Evolutionary conservation across 2,797 vertebrate species (phyloP), one percentile per base, ranked within the genome.

Genomic region (Chromis chromis): DNA sequence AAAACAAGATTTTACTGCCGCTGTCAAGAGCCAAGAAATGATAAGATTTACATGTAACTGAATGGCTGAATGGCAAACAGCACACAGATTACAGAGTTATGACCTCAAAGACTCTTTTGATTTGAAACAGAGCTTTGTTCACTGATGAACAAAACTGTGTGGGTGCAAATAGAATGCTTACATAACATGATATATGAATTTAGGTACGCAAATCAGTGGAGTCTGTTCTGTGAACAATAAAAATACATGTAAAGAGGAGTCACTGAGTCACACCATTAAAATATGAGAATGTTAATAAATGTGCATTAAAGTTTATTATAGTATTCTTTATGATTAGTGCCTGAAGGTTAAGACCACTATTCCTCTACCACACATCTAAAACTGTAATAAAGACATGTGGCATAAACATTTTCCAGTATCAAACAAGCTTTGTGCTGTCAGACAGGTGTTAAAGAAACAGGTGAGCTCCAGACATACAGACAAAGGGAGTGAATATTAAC

Each of bases 1-100:
- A 83, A 75, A 72, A 72, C 50, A 19, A 64, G 17, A 66, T 54
- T 78, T 68, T 28, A 71, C 4, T 70, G 54, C 40, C 12, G 24
- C 50, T 40, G 56, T 61, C 22, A 16, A 24, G 62, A 75, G 52
- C 78, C 70, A 76, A 63, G 19, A 71, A 44, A 36, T 13, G 8
- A 68, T 48, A 16, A 25, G 52, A 58, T 72, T 62, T 22, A 21
- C 56, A 62, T 24, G 33, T 25, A 55, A 49, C 1, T n/a, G 6
- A 56, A 65, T n/a, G 63, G 61, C 40, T 0, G 2, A 57, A 12
- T 4, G 46, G 21, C 36, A 60, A 50, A 42, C 24, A 33, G 21
- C 36, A 60, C 46, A 42, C 24, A 33, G 49, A 78, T 40, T 22
- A 55, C 21, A 42, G 52, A 56, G 55, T 48, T 40, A 19, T 31